A percentile compares a stretch with the other conserved stretches of the same genome.
phyloP scores from a whole-genome alignment of 1,140 invertebrate genomes.

The Hyles vespertilio region DNA sequence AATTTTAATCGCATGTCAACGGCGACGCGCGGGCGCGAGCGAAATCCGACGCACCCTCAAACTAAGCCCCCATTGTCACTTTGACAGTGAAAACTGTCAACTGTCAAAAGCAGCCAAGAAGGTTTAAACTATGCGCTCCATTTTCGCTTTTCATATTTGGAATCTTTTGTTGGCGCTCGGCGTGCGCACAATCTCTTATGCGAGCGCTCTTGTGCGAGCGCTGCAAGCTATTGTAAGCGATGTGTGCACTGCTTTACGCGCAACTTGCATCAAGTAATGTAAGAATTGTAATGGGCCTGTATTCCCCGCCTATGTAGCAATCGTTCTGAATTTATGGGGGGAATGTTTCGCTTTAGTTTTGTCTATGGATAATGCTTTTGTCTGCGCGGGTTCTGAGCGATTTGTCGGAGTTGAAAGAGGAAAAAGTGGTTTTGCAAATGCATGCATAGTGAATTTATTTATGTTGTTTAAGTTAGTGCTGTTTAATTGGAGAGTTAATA shows the following conservation, averaged over 20 bases:
- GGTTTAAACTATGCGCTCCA: conserved; percentile 71
- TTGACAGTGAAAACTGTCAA: conserved; percentile 72
- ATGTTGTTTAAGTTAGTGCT: background rate
- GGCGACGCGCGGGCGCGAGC: conserved; percentile 20
- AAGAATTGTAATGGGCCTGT: too few relatives aligned
- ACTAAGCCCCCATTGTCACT: conserved; percentile 58
- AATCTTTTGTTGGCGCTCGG: conserved; percentile 41
- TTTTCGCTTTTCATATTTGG: conserved; percentile 62
- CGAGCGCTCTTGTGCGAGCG: conserved; percentile 17
- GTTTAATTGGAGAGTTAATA: too few relatives aligned
- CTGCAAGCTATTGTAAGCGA: conserved; percentile 19
- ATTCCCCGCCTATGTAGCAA: too few relatives aligned
- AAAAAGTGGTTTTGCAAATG: too few relatives aligned
- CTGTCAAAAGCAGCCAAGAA: conserved; percentile 69
- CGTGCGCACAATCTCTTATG: conserved; percentile 33
- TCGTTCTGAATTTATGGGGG: too few relatives aligned
- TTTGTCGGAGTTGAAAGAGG: too few relatives aligned
- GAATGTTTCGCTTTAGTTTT: too few relatives aligned
- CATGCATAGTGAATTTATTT: too few relatives aligned
- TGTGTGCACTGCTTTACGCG: conserved; percentile 21
- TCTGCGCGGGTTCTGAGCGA: too few relatives aligned
- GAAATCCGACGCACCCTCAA: conserved; percentile 64
- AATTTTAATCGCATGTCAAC: conserved; percentile 67
- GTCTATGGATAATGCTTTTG: too few relatives aligned
- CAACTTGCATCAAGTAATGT: too few relatives aligned